Conservation (phyloP, 2,113 vertebrate genomes). For the Leucopternis melanops region DNA sequence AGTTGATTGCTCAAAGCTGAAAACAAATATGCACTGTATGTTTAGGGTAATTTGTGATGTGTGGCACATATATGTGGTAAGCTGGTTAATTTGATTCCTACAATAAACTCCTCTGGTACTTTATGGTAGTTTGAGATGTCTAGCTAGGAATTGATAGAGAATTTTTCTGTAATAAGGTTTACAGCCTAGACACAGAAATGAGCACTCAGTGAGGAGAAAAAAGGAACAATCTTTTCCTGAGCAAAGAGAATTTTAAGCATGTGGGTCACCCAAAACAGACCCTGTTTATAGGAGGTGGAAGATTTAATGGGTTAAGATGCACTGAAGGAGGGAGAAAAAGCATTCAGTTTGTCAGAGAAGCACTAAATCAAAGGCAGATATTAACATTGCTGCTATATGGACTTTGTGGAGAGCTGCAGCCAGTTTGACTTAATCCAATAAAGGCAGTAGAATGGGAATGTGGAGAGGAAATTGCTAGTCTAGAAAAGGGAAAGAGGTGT, state of each 20-base stretch:
- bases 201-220: not conserved
- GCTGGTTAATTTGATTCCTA: not conserved
- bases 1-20: not conserved
- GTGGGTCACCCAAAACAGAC: not conserved
- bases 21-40: not conserved
- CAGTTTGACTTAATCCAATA: not conserved
- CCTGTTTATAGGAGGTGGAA: not conserved
- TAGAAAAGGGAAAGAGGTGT: not conserved
- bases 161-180: not conserved
- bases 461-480: not conserved
- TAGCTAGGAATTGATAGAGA: not conserved
- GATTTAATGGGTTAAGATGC: not conserved
- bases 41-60: not conserved
- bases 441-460: not conserved
- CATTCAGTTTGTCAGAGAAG: not conserved
- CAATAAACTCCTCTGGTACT: not conserved
- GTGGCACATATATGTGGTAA: not conserved
- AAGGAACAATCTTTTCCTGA: not conserved
- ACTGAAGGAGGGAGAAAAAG: not conserved
- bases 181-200: not conserved
- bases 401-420: not conserved
- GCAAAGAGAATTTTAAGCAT: not conserved
- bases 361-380: not conserved
- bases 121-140: not conserved
- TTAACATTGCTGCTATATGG: not conserved